Percentiles rank a stretch among this genome's conserved stretches.
These are phyloP conservation scores for Therioaphis trifolii DNA, from an alignment of 2,888 invertebrate genomes.

Conservation along the genomic window DNA sequence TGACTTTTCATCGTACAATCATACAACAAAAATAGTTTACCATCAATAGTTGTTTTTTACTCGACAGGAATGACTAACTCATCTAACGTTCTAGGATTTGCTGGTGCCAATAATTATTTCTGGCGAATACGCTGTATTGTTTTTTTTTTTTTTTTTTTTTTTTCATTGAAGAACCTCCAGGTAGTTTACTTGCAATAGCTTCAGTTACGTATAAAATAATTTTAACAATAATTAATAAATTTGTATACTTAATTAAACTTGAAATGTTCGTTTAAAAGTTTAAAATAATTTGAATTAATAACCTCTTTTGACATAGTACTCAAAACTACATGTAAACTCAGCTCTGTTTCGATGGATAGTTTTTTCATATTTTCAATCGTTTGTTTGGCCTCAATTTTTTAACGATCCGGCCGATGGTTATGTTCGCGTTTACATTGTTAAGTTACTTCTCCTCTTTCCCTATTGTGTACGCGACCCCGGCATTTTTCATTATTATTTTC, in stretches of 20 bases:
- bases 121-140: too few species aligned
- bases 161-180: constrained; percentile 16
- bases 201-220: constrained; percentile 2
- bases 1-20: too few species aligned
- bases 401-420: constrained; percentile 17
- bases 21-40: too few species aligned
- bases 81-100: too few species aligned
- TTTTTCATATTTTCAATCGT: background rate
- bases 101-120: too few species aligned
- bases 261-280: background rate
- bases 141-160: too few species aligned
- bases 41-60: too few species aligned
- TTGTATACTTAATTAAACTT: constrained; percentile 2
- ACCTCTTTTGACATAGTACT: constrained; percentile 19
- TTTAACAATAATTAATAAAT: background rate
- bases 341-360: background rate
- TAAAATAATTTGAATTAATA: constrained; percentile 25
- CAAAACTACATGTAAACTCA: constrained; percentile 25
- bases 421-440: too few species aligned
- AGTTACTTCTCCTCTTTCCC: background rate
- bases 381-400: constrained; percentile 19
- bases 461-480: constrained; percentile 3
- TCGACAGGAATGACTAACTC: too few species aligned
- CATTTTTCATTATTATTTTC: constrained; percentile 19
- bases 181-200: constrained; percentile 2